Percentiles rank a stretch among this genome's conserved stretches.
Conservation (phyloP, 2,113 vertebrate genomes). For the Sylvia atricapilla region DNA sequence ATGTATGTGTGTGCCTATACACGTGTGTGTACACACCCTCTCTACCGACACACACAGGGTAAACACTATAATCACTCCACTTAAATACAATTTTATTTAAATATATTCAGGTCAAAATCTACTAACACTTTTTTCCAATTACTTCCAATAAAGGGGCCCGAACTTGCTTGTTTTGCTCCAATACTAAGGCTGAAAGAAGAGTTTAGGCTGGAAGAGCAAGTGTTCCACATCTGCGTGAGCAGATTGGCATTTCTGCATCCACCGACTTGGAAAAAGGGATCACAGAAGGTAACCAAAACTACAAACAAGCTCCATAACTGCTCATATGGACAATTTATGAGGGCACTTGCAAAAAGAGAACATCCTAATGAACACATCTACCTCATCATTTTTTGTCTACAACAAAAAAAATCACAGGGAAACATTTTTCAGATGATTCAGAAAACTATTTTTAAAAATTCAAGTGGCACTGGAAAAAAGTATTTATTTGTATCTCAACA, state of each 20-base stretch:
- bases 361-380: not conserved
- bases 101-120: not conserved
- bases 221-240: fast-evolving
- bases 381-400: not conserved
- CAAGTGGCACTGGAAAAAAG: not conserved
- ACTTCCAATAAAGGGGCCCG: not conserved
- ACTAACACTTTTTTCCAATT: not conserved
- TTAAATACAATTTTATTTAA: not conserved
- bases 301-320: not conserved
- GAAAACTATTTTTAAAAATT: not conserved
- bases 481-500: not conserved
- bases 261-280: not conserved
- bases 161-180: not conserved
- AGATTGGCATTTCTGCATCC: not conserved
- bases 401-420: not conserved
- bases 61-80: not conserved
- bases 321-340: not conserved
- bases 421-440: not conserved
- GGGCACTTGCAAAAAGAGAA: not conserved
- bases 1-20: not conserved
- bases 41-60: not conserved
- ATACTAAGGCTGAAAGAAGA: not conserved
- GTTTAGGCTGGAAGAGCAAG: not conserved
- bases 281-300: not conserved
- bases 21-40: fast-evolving